A percentile compares a stretch with the other conserved stretches of the same genome.
phyloP scores from a whole-genome alignment of 2,888 invertebrate species.

The Dastarcus helophoroides region DNA sequence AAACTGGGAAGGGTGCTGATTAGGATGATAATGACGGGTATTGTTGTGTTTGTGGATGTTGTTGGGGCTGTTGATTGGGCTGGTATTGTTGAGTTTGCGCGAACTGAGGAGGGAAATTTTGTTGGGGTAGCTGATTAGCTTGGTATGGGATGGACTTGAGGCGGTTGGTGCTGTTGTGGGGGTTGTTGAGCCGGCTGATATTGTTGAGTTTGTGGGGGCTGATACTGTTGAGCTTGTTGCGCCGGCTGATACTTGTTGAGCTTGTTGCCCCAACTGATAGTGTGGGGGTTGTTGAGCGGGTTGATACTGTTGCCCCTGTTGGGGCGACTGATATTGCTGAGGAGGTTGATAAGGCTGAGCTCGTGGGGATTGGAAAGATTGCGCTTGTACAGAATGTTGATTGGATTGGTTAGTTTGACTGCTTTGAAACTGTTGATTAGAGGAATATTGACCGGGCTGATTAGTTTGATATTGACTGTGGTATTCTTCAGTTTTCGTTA shows the following conservation, averaged over 20 bases:
- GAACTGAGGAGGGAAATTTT: background rate
- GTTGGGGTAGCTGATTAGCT: background rate
- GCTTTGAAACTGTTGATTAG: constrained; percentile 12
- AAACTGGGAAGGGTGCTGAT: constrained; percentile 8
- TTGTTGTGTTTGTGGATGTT: constrained; percentile 15
- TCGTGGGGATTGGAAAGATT: constrained; percentile 17
- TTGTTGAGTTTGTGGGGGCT: constrained; percentile 16
- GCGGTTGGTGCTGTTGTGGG: too few relatives aligned
- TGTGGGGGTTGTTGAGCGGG: constrained; percentile 13
- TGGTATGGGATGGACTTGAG: too few relatives aligned
- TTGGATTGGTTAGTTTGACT: constrained; percentile 7
- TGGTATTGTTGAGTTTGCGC: constrained; percentile 2
- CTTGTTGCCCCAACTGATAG: too few relatives aligned
- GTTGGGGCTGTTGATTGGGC: constrained; percentile 10
- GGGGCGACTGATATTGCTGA: constrained; percentile 14
- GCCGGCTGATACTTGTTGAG: too few relatives aligned
- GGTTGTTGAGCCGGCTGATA: too few relatives aligned
- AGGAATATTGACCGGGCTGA: constrained; percentile 12
- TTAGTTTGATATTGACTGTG: constrained; percentile 14
- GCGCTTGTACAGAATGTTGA: constrained; percentile 14
- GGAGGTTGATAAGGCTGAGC: constrained; percentile 16
- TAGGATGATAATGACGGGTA: constrained; percentile 9
- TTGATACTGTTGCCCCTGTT: constrained; percentile 14
- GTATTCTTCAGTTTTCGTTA: too few relatives aligned
- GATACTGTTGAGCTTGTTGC: constrained; percentile 15